These are phyloP conservation scores for Drosophila infuscata DNA, from an alignment of 2,888 invertebrate genomes.

Conservation along the genomic window DNA sequence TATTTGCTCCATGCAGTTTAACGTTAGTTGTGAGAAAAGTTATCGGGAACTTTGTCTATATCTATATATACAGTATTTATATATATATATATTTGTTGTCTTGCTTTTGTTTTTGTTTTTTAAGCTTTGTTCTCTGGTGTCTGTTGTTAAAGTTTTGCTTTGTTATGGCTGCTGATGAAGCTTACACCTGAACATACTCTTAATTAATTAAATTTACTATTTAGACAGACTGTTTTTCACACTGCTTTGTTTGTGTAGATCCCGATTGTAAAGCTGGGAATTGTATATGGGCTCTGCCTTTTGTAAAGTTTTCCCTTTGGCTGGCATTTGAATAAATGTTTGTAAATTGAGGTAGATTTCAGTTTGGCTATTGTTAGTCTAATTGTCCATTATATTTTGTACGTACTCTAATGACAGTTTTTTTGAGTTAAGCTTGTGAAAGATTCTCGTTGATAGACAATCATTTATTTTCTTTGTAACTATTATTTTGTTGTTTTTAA, in stretches of 20 bases:
- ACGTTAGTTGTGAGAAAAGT: constrained; percentile 50
- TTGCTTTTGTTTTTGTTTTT: constrained; percentile 16
- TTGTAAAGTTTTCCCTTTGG: constrained; percentile 26
- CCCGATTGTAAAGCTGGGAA: constrained; percentile 28
- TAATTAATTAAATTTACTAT: constrained; percentile 64
- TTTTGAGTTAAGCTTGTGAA: constrained; percentile 27
- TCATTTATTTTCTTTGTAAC: background rate
- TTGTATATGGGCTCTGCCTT: constrained; percentile 8
- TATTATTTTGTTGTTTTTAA: background rate
- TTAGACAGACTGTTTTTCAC: constrained; percentile 33
- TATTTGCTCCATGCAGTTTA: constrained; percentile 40
- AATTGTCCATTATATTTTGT: constrained; percentile 19
- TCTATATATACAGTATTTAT: background rate
- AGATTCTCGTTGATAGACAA: constrained; percentile 9
- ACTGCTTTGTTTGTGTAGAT: constrained; percentile 24
- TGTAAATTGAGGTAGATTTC: constrained; percentile 29
- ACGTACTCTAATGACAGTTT: constrained; percentile 38
- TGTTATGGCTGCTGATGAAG: constrained; percentile 17
- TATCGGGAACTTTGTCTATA: constrained; percentile 38
- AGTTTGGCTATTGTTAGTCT: constrained; percentile 38
- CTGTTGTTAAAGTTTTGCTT: constrained; percentile 46
- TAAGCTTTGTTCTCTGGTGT: constrained; percentile 41
- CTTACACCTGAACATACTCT: constrained; percentile 52
- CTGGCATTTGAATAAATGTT: constrained; percentile 37
- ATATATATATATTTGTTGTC: constrained; percentile 4